These are phyloP conservation scores for Eupithecia exiguata DNA, from an alignment of 2,888 invertebrate species.

Conservation along the genomic window DNA sequence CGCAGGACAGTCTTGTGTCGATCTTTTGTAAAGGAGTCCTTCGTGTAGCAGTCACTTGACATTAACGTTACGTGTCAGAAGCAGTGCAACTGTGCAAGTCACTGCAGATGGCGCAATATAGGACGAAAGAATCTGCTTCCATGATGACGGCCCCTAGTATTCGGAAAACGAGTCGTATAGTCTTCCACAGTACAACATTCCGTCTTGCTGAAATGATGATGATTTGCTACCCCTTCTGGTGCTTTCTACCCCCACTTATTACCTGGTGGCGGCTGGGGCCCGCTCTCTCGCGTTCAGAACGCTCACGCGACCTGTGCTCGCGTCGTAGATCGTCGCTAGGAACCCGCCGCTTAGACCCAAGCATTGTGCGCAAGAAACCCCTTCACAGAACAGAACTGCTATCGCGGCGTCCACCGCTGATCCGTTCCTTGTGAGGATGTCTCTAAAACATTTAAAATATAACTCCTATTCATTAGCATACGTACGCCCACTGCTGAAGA, in stretches of 20 bases:
- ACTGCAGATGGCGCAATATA: background rate
- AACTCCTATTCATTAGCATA: background rate
- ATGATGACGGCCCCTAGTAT: background rate
- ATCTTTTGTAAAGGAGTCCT: no score
- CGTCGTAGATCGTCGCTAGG: conserved; percentile 91
- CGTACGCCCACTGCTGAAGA: background rate
- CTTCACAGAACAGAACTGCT: conserved; percentile 93
- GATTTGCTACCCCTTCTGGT: background rate
- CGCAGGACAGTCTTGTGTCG: background rate
- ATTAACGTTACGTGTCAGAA: background rate
- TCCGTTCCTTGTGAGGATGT: conserved; percentile 88
- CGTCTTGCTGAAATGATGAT: background rate
- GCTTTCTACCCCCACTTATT: conserved; percentile 36
- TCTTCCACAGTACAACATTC: no score
- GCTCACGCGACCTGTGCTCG: conserved; percentile 80
- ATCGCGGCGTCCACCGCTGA: conserved; percentile 94
- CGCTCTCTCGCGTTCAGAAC: conserved; percentile 90
- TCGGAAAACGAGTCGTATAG: background rate
- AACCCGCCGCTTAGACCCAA: conserved; percentile 97
- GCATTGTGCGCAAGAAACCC: conserved; percentile 91
- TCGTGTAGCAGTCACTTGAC: no score
- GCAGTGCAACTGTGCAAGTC: background rate
- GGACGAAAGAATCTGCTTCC: background rate
- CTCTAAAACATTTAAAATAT: conserved; percentile 68
- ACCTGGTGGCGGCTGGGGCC: conserved; percentile 87